These are phyloP conservation scores for Chrosomus eos DNA, from an alignment of 2,797 vertebrate species.

Conservation along the genomic window DNA sequence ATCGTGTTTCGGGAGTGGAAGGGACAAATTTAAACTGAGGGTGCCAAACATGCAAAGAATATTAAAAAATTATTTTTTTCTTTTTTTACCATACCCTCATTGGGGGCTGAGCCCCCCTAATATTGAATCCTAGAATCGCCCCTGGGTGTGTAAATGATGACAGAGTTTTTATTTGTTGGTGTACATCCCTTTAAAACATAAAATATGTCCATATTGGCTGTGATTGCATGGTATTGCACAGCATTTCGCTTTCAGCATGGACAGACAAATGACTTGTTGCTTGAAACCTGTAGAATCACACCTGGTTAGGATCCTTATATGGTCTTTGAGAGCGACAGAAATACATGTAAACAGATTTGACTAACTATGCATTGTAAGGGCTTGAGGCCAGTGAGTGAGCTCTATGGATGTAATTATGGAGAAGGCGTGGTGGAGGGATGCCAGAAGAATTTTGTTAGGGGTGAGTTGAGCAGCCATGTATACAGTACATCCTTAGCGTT, in stretches of 20 bases:
- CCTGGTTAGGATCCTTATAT: background rate
- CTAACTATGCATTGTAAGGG: background rate
- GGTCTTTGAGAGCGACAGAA: background rate
- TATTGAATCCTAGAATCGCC: too few species aligned
- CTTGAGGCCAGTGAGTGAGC: slow-evolving; percentile 15
- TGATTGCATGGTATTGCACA: background rate
- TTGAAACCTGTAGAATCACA: background rate
- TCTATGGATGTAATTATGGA: slow-evolving; percentile 16
- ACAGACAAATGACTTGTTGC: background rate
- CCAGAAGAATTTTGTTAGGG: background rate
- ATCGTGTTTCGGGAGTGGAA: too few species aligned
- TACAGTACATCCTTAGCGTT: background rate
- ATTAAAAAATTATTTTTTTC: too few species aligned
- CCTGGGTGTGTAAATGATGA: background rate
- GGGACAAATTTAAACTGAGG: too few species aligned
- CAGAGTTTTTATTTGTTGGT: fast-evolving
- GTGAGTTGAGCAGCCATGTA: slow-evolving; percentile 5
- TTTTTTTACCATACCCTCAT: too few species aligned
- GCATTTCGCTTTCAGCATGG: background rate
- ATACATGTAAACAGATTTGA: background rate
- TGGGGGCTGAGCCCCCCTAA: too few species aligned
- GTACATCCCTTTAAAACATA: background rate
- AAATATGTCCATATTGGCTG: background rate
- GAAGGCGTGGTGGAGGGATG: slow-evolving; percentile 14
- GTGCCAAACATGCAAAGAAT: too few species aligned